These are phyloP conservation scores for Chloropsis cyanopogon DNA, from an alignment of 2,113 vertebrate genomes.

Conservation along the genomic window DNA sequence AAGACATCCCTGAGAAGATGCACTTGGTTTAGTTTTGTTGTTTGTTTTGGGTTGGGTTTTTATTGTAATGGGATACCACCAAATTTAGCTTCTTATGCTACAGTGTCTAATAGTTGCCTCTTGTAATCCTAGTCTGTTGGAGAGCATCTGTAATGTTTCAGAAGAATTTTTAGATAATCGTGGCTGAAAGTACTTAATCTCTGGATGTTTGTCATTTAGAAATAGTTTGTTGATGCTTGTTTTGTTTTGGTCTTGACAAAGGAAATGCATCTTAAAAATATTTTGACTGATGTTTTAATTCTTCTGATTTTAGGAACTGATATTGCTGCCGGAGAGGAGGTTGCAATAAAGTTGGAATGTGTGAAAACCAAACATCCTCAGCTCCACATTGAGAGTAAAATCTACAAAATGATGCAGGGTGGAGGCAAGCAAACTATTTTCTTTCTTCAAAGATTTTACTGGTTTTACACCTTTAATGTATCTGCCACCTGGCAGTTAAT, in stretches of 20 bases:
- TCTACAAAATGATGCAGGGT: conserved; percentile 99
- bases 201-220: neutral
- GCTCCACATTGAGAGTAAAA: conserved; percentile 98
- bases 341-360: conserved; percentile 96
- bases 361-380: conserved; percentile 98
- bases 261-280: neutral
- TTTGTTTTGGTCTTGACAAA: neutral
- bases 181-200: neutral
- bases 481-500: neutral
- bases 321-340: conserved; percentile 92
- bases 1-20: neutral
- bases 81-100: neutral
- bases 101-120: neutral
- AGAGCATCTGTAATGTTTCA: neutral
- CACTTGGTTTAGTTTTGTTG: neutral
- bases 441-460: neutral
- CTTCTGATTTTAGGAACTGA: conserved; percentile 83
- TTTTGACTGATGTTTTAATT: neutral
- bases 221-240: neutral
- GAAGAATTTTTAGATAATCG: neutral
- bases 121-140: neutral
- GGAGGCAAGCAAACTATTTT: conserved; percentile 78
- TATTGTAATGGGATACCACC: neutral
- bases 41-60: neutral
- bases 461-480: neutral